Percentiles rank a stretch among this genome's conserved stretches.
Evolutionary conservation across 1,140 invertebrate genomes (phyloP).

Genomic region (Drosophila repleta): DNA sequence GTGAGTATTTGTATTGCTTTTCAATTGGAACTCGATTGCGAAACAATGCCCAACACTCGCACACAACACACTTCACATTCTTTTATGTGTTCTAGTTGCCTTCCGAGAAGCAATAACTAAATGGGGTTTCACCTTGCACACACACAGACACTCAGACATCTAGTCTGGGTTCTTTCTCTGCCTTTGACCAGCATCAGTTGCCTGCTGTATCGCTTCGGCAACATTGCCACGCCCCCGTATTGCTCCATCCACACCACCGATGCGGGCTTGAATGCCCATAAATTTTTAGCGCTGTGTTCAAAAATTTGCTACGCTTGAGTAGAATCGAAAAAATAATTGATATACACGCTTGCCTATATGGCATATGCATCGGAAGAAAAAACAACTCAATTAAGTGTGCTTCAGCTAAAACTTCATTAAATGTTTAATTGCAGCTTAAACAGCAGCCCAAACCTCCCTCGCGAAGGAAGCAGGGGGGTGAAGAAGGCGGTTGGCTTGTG

Average conservation of each 20-base stretch:
- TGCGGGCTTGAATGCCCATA: constrained; percentile 43
- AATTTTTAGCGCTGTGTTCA: constrained; percentile 26
- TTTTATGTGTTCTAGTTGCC: constrained; percentile 58
- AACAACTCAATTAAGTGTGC: constrained; percentile 70
- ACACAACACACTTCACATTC: constrained; percentile 29
- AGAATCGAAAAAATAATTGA: constrained; percentile 46
- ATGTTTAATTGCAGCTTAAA: constrained; percentile 70
- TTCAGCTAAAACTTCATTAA: constrained; percentile 70
- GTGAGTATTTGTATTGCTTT: constrained; percentile 78
- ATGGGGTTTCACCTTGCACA: constrained; percentile 57
- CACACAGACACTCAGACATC: constrained; percentile 1
- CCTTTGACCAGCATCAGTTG: constrained; percentile 3
- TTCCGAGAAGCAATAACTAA: constrained; percentile 74
- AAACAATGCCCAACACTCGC: constrained; percentile 52
- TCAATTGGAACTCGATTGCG: constrained; percentile 78
- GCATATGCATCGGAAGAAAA: neutral
- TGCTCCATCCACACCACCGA: constrained; percentile 61
- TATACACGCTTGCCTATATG: constrained; percentile 23
- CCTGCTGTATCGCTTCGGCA: constrained; percentile 14
- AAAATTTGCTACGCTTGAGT: constrained; percentile 71
- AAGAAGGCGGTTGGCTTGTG: constrained; percentile 4
- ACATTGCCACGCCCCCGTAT: constrained; percentile 9
- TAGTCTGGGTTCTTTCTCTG: constrained; percentile 12
- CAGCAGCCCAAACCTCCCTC: neutral
- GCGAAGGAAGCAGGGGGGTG: neutral